Percentiles rank a stretch among this genome's conserved stretches.
Conservation (phyloP, 2,797 vertebrate species). For the Peromyscus attwateri region DNA sequence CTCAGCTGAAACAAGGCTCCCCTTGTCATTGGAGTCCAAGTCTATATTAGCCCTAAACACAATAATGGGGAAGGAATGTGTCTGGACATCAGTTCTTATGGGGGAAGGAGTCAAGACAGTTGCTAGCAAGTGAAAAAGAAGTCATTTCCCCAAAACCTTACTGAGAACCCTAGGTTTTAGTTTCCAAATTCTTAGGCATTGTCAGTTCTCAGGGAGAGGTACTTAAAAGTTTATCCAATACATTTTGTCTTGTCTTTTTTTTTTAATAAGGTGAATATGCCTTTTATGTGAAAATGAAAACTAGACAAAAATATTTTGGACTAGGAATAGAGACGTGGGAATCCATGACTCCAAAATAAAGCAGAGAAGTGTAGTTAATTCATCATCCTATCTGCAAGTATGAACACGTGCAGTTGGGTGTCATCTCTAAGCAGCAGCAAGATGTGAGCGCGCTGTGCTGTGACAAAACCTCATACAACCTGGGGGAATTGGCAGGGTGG, state of each 20-base stretch:
- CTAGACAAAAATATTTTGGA: neutral
- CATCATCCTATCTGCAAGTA: neutral
- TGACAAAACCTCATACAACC: neutral
- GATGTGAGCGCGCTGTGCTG: neutral
- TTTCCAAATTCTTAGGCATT: constrained; percentile 24
- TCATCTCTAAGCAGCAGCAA: constrained; percentile 31
- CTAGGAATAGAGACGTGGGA: neutral
- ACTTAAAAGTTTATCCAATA: neutral
- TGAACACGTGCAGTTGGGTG: neutral
- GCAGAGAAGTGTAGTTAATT: constrained; percentile 11
- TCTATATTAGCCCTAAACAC: constrained; percentile 22
- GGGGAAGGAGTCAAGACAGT: neutral
- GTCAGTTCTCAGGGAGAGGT: constrained; percentile 15
- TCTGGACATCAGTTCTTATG: neutral
- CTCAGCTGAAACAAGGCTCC: neutral
- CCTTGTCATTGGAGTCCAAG: neutral
- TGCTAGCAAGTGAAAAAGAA: constrained; percentile 4
- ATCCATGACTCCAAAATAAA: neutral
- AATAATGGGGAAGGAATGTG: neutral
- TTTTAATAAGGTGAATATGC: constrained; percentile 32
- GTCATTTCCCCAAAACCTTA: constrained; percentile 21
- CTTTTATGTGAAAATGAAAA: constrained; percentile 18
- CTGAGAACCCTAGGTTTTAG: neutral
- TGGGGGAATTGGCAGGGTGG: neutral
- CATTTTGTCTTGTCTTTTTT: constrained; percentile 7